A percentile compares a stretch with the other conserved stretches of the same genome.
phyloP scores from a whole-genome alignment of 2,113 vertebrate species.

The Megaceryle maxima region DNA sequence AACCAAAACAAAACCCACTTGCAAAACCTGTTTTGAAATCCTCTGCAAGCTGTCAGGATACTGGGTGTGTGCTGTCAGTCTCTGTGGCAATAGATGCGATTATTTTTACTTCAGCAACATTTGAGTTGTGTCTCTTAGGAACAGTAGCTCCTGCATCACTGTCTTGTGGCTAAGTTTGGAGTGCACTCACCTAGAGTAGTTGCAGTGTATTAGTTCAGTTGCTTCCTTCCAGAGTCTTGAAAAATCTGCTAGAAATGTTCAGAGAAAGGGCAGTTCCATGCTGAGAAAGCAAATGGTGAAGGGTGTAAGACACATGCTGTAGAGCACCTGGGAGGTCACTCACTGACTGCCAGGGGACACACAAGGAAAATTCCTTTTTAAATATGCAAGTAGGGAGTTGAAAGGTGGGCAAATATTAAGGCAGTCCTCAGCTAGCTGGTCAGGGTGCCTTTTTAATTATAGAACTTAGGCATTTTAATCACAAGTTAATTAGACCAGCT shows the following conservation, averaged over 20 bases:
- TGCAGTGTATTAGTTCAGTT: fast-evolving
- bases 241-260: neutral
- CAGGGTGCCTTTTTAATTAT: neutral
- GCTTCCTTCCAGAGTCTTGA: neutral
- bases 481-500: neutral
- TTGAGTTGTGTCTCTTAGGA: neutral
- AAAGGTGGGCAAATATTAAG: neutral
- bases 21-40: neutral
- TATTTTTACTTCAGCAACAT: neutral
- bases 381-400: neutral
- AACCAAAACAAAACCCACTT: neutral
- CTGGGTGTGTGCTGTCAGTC: neutral
- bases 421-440: neutral
- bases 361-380: neutral
- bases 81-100: neutral
- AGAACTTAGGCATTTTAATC: neutral
- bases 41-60: neutral
- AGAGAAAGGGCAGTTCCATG: fast-evolving
- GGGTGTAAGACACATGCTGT: neutral
- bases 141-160: neutral
- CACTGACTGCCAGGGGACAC: no score
- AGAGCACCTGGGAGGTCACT: neutral
- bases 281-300: neutral
- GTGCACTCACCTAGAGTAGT: neutral
- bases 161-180: neutral